phyloP scores from a whole-genome alignment of 2,797 vertebrate genomes.

The Taeniopygia guttata region DNA sequence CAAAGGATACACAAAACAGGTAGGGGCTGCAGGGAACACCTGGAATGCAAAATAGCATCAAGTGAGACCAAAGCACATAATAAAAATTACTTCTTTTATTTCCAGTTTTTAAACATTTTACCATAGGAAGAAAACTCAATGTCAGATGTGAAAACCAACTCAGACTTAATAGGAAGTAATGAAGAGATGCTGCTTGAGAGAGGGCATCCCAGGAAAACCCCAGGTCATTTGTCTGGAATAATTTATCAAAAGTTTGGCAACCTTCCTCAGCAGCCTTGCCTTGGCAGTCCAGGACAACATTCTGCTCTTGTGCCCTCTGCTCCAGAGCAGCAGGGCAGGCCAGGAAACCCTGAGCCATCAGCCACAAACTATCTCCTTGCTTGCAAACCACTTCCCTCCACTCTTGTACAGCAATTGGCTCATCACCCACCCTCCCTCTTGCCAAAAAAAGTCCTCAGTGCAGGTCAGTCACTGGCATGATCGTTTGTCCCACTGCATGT shows the following conservation, averaged over 20 bases:
- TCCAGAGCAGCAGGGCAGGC: neutral
- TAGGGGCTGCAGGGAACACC: neutral
- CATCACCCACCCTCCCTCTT: neutral
- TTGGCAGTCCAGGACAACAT: neutral
- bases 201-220: neutral
- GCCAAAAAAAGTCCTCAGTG: neutral
- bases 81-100: neutral
- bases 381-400: neutral
- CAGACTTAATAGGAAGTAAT: neutral
- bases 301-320: neutral
- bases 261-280: neutral
- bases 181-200: neutral
- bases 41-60: neutral
- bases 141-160: neutral
- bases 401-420: neutral
- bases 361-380: neutral
- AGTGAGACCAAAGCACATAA: neutral
- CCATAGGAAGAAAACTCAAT: neutral
- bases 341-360: neutral
- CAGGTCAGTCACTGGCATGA: neutral
- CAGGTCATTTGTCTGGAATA: neutral
- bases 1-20: rapidly evolving
- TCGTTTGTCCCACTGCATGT: neutral
- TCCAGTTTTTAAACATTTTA: neutral
- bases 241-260: neutral